Percentiles rank a stretch among this genome's conserved stretches.
Evolutionary conservation across 2,113 vertebrate species (phyloP).

Genomic region (Gallinago undulata): DNA sequence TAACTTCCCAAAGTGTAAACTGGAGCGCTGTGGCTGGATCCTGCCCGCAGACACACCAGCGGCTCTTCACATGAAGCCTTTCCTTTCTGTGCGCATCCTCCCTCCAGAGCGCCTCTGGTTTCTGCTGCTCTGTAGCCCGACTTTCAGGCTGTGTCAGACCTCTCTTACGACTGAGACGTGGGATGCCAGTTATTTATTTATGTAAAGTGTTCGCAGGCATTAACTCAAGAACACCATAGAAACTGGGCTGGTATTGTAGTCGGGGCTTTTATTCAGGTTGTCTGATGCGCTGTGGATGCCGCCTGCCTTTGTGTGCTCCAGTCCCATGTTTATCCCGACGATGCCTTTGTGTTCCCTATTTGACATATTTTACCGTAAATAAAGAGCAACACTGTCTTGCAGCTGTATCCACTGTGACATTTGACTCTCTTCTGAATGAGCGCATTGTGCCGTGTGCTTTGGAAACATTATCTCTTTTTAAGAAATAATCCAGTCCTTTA

Average conservation of each 20-base stretch:
- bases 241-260: conserved; percentile 33
- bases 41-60: neutral
- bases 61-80: neutral
- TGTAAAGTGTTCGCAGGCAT: neutral
- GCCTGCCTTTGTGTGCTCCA: conserved; percentile 46
- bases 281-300: conserved; percentile 22
- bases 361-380: conserved; percentile 61
- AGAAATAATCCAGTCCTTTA: conserved; percentile 37
- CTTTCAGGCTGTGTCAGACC: neutral
- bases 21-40: neutral
- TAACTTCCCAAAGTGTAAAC: neutral
- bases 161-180: neutral
- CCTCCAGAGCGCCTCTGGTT: neutral
- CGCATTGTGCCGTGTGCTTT: conserved; percentile 16
- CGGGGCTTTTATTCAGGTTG: conserved; percentile 36
- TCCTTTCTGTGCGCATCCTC: neutral
- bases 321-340: conserved; percentile 21
- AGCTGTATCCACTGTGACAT: conserved; percentile 60
- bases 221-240: conserved; percentile 30
- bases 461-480: conserved; percentile 39
- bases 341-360: conserved; percentile 51
- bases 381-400: conserved; percentile 48
- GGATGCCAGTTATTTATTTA: conserved; percentile 40
- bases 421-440: conserved; percentile 53
- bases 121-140: neutral